Conservation (phyloP, 1,140 invertebrate species). For the Drosophila sproati region DNA sequence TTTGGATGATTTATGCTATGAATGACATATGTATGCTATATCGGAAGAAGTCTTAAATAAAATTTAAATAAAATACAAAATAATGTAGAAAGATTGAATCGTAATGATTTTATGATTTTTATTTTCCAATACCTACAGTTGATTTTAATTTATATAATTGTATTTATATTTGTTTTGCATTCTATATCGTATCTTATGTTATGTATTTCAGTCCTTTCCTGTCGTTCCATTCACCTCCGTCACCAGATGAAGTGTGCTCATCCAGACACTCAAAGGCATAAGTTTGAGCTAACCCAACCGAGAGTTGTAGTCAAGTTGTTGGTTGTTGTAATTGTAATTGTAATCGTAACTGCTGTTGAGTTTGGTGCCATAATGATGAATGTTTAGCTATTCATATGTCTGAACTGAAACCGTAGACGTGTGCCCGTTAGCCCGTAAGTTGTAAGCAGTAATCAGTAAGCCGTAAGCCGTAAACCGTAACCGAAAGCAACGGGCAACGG, state of each 20-base stretch:
- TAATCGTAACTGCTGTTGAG: conserved; percentile 49
- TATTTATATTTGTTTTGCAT: too few relatives aligned
- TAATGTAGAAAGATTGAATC: too few relatives aligned
- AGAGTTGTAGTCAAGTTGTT: conserved; percentile 15
- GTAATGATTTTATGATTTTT: too few relatives aligned
- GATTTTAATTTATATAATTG: too few relatives aligned
- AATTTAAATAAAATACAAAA: too few relatives aligned
- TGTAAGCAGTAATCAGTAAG: too few relatives aligned
- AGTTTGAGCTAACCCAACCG: conserved; percentile 19
- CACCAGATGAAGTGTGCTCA: conserved; percentile 19
- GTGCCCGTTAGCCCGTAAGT: neutral
- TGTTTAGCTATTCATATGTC: conserved; percentile 74
- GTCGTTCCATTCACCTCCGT: neutral
- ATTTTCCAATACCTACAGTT: too few relatives aligned
- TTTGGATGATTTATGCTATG: too few relatives aligned
- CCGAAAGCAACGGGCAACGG: conserved; percentile 40
- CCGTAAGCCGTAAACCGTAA: neutral
- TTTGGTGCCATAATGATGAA: conserved; percentile 71
- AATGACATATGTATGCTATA: too few relatives aligned
- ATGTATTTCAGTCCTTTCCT: too few relatives aligned
- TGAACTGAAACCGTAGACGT: conserved; percentile 40
- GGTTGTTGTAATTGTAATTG: conserved; percentile 25
- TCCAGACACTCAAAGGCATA: neutral
- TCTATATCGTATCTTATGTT: too few relatives aligned
- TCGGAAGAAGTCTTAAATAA: too few relatives aligned